These are phyloP conservation scores for Andrena fulva DNA, from an alignment of 2,888 invertebrate species.

Conservation along the genomic window DNA sequence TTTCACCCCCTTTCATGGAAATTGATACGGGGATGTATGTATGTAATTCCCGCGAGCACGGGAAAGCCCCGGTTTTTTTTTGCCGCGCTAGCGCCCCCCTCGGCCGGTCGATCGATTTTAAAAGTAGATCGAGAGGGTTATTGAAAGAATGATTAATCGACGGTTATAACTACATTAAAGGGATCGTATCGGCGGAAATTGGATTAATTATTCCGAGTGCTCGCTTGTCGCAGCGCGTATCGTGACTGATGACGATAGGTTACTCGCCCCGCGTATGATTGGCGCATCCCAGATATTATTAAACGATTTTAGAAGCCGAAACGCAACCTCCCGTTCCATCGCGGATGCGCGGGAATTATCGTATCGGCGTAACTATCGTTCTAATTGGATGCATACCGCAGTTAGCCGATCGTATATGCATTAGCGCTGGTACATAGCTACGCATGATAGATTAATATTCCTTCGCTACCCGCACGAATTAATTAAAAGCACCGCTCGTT, in stretches of 20 bases:
- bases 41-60: slow-evolving; percentile 48
- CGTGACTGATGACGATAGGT: slow-evolving; percentile 61
- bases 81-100: neutral
- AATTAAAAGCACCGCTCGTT: slow-evolving; percentile 56
- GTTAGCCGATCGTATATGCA: slow-evolving; percentile 51
- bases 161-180: slow-evolving; percentile 71
- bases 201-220: slow-evolving; percentile 73
- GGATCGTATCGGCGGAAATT: slow-evolving; percentile 64
- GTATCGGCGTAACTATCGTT: slow-evolving; percentile 62
- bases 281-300: slow-evolving; percentile 58
- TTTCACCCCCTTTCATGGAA: slow-evolving; percentile 58
- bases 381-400: slow-evolving; percentile 64
- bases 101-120: slow-evolving; percentile 44
- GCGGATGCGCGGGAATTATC: slow-evolving; percentile 51
- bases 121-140: slow-evolving; percentile 64
- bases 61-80: slow-evolving; percentile 29
- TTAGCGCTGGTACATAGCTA: slow-evolving; percentile 37
- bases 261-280: slow-evolving; percentile 47
- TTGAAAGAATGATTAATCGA: slow-evolving; percentile 68
- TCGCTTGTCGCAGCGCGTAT: slow-evolving; percentile 62
- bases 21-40: slow-evolving; percentile 53
- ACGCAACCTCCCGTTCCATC: slow-evolving; percentile 55
- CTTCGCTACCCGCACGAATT: slow-evolving; percentile 52
- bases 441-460: slow-evolving; percentile 57
- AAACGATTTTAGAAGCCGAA: slow-evolving; percentile 63